These are phyloP conservation scores for Hanleya hanleyi DNA, from an alignment of 2,888 invertebrate species.

Conservation along the genomic window DNA sequence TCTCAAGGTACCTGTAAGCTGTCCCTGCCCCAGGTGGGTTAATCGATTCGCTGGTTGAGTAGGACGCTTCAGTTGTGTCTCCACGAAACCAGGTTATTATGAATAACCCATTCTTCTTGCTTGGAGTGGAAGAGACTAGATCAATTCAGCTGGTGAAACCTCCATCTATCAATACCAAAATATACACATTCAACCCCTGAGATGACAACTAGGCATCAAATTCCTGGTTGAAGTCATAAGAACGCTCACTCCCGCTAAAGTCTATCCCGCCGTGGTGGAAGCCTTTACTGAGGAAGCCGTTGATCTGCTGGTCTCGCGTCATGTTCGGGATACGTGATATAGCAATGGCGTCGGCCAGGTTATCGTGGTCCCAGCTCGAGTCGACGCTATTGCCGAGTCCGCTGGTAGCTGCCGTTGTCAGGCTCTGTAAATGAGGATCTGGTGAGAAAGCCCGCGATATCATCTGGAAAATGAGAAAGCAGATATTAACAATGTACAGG, in stretches of 20 bases:
- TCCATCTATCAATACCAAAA: too few relatives aligned
- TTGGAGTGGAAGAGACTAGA: too few relatives aligned
- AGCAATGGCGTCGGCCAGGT: background rate
- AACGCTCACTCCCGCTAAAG: background rate
- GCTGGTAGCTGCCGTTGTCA: conserved; percentile 28
- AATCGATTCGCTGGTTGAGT: too few relatives aligned
- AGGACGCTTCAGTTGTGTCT: too few relatives aligned
- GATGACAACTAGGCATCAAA: background rate
- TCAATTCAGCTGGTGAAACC: too few relatives aligned
- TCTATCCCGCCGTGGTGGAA: background rate
- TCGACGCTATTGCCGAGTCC: conserved; percentile 38
- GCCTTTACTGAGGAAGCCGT: background rate
- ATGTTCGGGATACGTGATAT: background rate
- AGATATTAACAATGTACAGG: background rate
- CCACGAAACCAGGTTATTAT: too few relatives aligned
- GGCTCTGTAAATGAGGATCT: conserved; percentile 20
- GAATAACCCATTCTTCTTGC: too few relatives aligned
- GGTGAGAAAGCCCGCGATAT: conserved; percentile 27
- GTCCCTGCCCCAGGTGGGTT: too few relatives aligned
- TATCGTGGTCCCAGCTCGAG: conserved; percentile 41
- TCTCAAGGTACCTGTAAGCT: too few relatives aligned
- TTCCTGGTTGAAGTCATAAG: background rate
- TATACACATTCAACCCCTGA: too few relatives aligned
- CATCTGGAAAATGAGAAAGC: background rate
- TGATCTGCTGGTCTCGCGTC: background rate